A percentile compares a stretch with the other conserved stretches of the same genome.
Evolutionary conservation across 2,888 invertebrate species (phyloP).

Genomic region (Halictus ligatus): DNA sequence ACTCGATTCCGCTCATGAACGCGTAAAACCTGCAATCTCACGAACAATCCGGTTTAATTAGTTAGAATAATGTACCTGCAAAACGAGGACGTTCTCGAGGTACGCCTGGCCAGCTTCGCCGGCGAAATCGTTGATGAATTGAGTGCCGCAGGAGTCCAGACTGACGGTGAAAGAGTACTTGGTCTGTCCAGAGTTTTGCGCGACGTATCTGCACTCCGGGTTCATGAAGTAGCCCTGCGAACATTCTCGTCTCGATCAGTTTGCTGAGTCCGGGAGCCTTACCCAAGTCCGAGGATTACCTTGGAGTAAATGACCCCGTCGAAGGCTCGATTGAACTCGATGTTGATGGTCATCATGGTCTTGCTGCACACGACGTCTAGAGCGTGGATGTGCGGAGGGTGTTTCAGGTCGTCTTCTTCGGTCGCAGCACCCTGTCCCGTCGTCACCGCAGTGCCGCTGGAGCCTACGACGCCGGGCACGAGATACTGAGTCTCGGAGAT

Average conservation of each 20-base stretch:
- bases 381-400: conserved; percentile 91
- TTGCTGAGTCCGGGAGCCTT: background rate
- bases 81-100: conserved; percentile 91
- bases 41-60: too few relatives aligned
- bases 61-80: conserved; percentile 80
- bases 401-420: conserved; percentile 86
- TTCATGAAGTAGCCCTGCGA: conserved; percentile 88
- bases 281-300: conserved; percentile 77
- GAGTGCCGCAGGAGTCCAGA: conserved; percentile 91
- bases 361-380: conserved; percentile 92
- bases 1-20: too few relatives aligned
- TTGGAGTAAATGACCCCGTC: conserved; percentile 93
- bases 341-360: conserved; percentile 92
- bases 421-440: background rate
- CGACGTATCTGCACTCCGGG: conserved; percentile 90
- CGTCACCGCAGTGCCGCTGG: background rate
- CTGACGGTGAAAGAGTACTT: conserved; percentile 91
- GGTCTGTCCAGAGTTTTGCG: conserved; percentile 88
- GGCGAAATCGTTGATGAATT: conserved; percentile 91
- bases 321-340: conserved; percentile 91
- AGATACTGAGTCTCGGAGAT: background rate
- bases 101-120: conserved; percentile 91
- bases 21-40: too few relatives aligned
- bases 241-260: background rate
- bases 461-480: background rate